phyloP scores from a whole-genome alignment of 2,113 vertebrate species.

The Haemorhous mexicanus region DNA sequence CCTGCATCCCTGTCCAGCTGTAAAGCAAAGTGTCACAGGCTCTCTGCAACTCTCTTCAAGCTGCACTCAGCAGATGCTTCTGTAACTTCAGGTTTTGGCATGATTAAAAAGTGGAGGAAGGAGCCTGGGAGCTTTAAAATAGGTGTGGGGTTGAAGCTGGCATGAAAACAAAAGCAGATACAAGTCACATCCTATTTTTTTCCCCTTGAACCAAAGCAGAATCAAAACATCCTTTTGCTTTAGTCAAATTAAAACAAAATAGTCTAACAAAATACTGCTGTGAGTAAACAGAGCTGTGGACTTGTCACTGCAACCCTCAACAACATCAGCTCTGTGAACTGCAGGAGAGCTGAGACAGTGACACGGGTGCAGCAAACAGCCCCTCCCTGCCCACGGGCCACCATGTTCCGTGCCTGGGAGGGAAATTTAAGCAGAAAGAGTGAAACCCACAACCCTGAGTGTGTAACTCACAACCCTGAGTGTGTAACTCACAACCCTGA shows the following conservation, averaged over 20 bases:
- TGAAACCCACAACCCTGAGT: neutral
- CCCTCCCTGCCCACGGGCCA: fast-evolving
- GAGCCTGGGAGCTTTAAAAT: neutral
- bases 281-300: conserved; percentile 10
- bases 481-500: neutral
- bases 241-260: neutral
- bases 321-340: fast-evolving
- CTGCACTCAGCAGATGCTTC: neutral
- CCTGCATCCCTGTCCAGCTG: neutral
- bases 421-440: neutral
- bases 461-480: neutral
- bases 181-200: conserved; percentile 32
- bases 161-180: conserved; percentile 31
- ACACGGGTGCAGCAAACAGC: no score
- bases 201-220: neutral
- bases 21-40: neutral
- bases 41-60: neutral
- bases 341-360: neutral
- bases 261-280: neutral
- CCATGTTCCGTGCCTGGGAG: fast-evolving
- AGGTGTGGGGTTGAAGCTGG: conserved; percentile 9
- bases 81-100: neutral
- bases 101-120: conserved; percentile 7
- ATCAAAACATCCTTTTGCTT: conserved; percentile 52
- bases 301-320: fast-evolving